These are phyloP conservation scores for Philonicus albiceps DNA, from an alignment of 2,888 invertebrate genomes.

Conservation along the genomic window DNA sequence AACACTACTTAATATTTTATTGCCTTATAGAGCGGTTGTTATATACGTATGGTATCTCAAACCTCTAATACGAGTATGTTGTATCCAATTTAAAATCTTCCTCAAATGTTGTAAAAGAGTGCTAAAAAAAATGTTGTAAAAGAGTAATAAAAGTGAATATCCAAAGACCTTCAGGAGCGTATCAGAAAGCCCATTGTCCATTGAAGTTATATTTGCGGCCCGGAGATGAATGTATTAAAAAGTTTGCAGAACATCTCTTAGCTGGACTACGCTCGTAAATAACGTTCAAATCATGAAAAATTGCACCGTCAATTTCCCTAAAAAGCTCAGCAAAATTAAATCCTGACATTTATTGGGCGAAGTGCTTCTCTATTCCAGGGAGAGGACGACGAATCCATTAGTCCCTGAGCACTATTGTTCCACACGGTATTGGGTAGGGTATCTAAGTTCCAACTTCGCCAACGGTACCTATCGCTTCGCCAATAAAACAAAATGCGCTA, in stretches of 20 bases:
- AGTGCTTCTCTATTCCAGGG: not conserved
- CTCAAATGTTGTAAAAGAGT: too few relatives aligned
- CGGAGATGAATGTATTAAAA: not conserved
- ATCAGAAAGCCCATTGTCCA: not conserved
- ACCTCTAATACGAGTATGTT: too few relatives aligned
- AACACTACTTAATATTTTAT: too few relatives aligned
- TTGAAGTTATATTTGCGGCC: not conserved
- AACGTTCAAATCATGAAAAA: not conserved
- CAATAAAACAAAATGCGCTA: not conserved
- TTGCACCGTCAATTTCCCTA: not conserved
- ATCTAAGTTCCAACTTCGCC: not conserved
- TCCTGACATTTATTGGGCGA: not conserved
- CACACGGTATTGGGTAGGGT: not conserved
- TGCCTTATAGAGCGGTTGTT: too few relatives aligned
- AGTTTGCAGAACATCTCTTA: not conserved
- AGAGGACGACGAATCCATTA: not conserved
- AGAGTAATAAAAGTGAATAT: too few relatives aligned
- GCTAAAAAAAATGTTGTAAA: too few relatives aligned
- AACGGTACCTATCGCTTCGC: not conserved
- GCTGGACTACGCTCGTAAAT: not conserved
- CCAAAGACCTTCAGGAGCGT: not conserved
- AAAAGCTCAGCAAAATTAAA: not conserved
- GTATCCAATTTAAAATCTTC: too few relatives aligned
- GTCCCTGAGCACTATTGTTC: not conserved
- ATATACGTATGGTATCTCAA: too few relatives aligned